Conservation (phyloP, 1,140 invertebrate genomes). For the Leptonema lineaticorne region DNA sequence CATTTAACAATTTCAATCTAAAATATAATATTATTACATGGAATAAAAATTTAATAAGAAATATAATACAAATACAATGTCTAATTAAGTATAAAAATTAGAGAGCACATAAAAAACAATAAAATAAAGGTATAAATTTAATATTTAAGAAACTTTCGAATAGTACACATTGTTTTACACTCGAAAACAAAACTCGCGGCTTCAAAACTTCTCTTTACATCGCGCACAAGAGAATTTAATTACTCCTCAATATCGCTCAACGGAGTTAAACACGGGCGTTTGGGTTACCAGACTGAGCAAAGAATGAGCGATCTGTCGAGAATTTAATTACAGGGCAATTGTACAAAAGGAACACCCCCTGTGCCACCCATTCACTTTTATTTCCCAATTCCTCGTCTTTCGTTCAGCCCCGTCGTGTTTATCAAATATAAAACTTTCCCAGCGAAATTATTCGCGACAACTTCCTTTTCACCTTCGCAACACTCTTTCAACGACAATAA, state of each 20-base stretch:
- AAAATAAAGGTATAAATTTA: too few relatives aligned
- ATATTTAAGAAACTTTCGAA: too few relatives aligned
- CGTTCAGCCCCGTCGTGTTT: slow-evolving; percentile 4
- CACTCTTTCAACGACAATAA: not conserved
- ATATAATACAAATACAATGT: too few relatives aligned
- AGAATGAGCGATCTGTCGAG: not conserved
- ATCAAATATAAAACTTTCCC: slow-evolving; percentile 9
- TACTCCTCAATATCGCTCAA: not conserved
- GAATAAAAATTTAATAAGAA: too few relatives aligned
- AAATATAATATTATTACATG: too few relatives aligned
- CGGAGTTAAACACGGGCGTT: not conserved
- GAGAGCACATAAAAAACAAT: too few relatives aligned
- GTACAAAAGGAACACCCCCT: slow-evolving; percentile 1
- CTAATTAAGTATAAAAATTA: too few relatives aligned
- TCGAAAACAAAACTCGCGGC: not conserved
- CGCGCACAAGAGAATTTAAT: not conserved
- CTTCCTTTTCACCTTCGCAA: not conserved
- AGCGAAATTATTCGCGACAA: slow-evolving; percentile 13
- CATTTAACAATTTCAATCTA: too few relatives aligned
- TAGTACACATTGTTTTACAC: not conserved
- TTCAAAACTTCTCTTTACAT: not conserved
- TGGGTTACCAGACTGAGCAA: not conserved
- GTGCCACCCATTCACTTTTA: too few relatives aligned
- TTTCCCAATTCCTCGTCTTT: not conserved
- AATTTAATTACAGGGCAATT: slow-evolving; percentile 19